A percentile compares a stretch with the other conserved stretches of the same genome.
phyloP scores from a whole-genome alignment of 2,797 vertebrate genomes.

The Micropoecilia bifurca region DNA sequence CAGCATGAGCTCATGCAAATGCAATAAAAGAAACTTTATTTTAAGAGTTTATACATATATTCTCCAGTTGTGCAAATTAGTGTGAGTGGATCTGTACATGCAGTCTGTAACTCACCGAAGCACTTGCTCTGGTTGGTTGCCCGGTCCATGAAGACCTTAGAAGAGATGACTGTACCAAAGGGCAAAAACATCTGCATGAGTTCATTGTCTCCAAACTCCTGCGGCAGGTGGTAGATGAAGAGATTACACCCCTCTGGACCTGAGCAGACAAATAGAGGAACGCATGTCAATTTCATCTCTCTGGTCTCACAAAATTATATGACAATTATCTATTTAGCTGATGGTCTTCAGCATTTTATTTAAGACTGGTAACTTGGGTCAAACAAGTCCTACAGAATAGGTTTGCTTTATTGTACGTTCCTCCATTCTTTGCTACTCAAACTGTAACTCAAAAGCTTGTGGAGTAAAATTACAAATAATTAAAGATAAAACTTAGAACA shows the following conservation, averaged over 20 bases:
- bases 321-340: constrained; percentile 34
- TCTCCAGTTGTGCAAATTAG: background rate
- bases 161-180: constrained; percentile 97
- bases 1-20: background rate
- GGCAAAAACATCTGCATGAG: constrained; percentile 99
- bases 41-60: background rate
- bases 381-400: constrained; percentile 28
- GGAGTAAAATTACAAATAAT: background rate
- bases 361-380: background rate
- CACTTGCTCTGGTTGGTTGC: constrained; percentile 99
- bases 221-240: constrained; percentile 99
- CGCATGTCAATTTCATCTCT: constrained; percentile 27
- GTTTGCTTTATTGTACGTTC: background rate
- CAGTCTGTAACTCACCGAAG: constrained; percentile 87
- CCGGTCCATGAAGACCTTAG: constrained; percentile 99
- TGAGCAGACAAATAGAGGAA: constrained; percentile 66
- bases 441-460: background rate
- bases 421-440: background rate
- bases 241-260: constrained; percentile 99
- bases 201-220: constrained; percentile 99
- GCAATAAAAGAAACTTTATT: background rate
- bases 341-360: background rate
- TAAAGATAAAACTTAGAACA: background rate
- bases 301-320: constrained; percentile 28
- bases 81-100: background rate